Percentiles rank a stretch among this genome's conserved stretches.
Conservation (phyloP, 2,888 invertebrate genomes). For the Chymomyza amoena region DNA sequence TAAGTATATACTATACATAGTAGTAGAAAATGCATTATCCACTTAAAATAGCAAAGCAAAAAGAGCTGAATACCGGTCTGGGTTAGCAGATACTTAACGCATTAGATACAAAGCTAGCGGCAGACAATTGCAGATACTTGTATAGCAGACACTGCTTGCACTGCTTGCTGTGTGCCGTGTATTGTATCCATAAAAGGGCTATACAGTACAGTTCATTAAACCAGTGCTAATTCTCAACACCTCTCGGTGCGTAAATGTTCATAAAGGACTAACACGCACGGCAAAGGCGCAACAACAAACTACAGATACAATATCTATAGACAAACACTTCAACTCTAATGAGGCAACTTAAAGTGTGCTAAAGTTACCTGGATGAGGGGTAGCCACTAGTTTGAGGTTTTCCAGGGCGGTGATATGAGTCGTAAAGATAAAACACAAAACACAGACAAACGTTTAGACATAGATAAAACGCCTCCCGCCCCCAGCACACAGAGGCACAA, state of each 20-base stretch:
- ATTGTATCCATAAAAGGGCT: not conserved
- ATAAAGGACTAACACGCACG: slow-evolving; percentile 53
- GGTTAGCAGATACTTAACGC: slow-evolving; percentile 55
- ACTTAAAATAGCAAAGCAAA: slow-evolving; percentile 53
- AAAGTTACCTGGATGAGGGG: slow-evolving; percentile 45
- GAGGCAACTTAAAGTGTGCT: slow-evolving; percentile 59
- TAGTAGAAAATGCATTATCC: slow-evolving; percentile 66
- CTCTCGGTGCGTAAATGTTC: slow-evolving; percentile 39
- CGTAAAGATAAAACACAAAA: slow-evolving; percentile 62
- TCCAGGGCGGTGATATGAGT: slow-evolving; percentile 48
- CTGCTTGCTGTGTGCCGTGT: not conserved
- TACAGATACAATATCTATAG: slow-evolving; percentile 28
- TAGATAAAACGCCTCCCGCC: slow-evolving; percentile 30
- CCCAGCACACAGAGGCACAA: slow-evolving; percentile 32
- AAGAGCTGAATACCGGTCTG: slow-evolving; percentile 44
- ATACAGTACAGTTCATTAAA: slow-evolving; percentile 42
- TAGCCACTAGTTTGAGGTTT: not conserved
- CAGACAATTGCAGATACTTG: slow-evolving; percentile 28
- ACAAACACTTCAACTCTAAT: slow-evolving; percentile 57
- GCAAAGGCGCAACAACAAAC: slow-evolving; percentile 1
- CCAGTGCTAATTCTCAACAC: slow-evolving; percentile 59
- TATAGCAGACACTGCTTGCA: not conserved
- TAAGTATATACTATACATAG: slow-evolving; percentile 7
- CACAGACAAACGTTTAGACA: slow-evolving; percentile 35
- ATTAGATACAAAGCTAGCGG: slow-evolving; percentile 42